Evolutionary conservation across 2,113 vertebrate genomes (phyloP), one percentile per base, ranked within the genome.

Genomic region (Lasiurus borealis): DNA sequence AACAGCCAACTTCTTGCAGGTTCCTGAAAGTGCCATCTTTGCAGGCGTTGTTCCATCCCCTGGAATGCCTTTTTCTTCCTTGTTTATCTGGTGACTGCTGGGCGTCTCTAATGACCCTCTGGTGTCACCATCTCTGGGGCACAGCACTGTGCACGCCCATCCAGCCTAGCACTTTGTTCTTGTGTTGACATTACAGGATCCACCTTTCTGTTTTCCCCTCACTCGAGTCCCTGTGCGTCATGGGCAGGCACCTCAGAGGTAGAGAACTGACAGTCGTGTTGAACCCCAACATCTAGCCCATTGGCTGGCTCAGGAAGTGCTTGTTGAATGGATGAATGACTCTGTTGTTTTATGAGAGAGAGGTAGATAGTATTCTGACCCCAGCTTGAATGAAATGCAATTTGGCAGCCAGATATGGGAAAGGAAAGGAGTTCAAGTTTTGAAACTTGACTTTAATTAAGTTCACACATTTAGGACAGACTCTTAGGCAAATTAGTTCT

Each of bases 371-470:
- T 48, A 10, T 34, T 62, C 78, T 48, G 23, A 36, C 2, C 27
- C 3, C 5, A 48, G 6, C 48, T 52, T 44, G 36, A 54, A 15
- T 82, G 14, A 44, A 18, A 59, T 34, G 66, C 23, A n/a, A 0
- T 19, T 10, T 6, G 52, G 66, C 36, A 68, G 59, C 71, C 87
- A 91, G 40, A 50, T 44, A 13, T 3, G 36, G 75, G 52, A 90
- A 40, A 90, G 54, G 57, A 54, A 78, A 68, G 57, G 50, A 84
- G 40, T 72, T 81, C 68, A 73, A 62, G 59, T 64, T 50, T 69
- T 46, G n/a, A 23, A 96, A 75, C 40, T 29, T 59, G 40, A 31
- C 69, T 88, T 95, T 91, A 91, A 90, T 96, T 71, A 86, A 93
- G 78, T 91, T 91, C 64, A 31, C 88, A 54, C 36, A 81, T 94